Conservation (phyloP, 2,888 invertebrate species). For the Rhagonycha fulva region DNA sequence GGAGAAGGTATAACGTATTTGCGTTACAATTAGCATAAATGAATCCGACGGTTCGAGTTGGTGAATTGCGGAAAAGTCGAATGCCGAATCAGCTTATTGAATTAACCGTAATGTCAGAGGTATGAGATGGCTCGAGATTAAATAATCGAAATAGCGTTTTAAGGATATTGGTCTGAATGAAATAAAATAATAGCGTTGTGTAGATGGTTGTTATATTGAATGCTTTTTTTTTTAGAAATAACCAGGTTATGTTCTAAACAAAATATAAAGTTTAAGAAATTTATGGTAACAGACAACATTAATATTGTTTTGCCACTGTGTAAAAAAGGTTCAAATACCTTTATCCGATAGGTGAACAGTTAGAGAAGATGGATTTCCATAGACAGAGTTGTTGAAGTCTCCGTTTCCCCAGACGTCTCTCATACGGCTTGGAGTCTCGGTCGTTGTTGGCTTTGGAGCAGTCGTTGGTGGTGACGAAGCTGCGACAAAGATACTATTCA, state of each 20-base stretch:
- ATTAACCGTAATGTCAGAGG: slow-evolving; percentile 42
- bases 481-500: slow-evolving; percentile 55
- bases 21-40: slow-evolving; percentile 40
- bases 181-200: slow-evolving; percentile 35
- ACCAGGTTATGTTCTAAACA: neutral
- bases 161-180: slow-evolving; percentile 36
- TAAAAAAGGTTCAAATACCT: slow-evolving; percentile 51
- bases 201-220: slow-evolving; percentile 25
- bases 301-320: slow-evolving; percentile 35
- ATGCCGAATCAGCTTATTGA: slow-evolving; percentile 44
- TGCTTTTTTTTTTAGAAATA: neutral
- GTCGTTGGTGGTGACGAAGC: slow-evolving; percentile 83
- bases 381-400: slow-evolving; percentile 63
- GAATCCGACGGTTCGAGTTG: slow-evolving; percentile 34
- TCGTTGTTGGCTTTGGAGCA: slow-evolving; percentile 75
- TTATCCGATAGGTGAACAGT: slow-evolving; percentile 64
- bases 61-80: slow-evolving; percentile 42
- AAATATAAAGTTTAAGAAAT: neutral
- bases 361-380: slow-evolving; percentile 67
- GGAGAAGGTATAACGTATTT: slow-evolving; percentile 25
- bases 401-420: slow-evolving; percentile 54
- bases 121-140: slow-evolving; percentile 42
- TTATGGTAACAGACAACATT: slow-evolving; percentile 11
- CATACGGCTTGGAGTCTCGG: slow-evolving; percentile 58
- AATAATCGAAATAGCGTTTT: slow-evolving; percentile 35